Conservation (phyloP, 2,888 invertebrate genomes). For the Megalurothrips usitatus region DNA sequence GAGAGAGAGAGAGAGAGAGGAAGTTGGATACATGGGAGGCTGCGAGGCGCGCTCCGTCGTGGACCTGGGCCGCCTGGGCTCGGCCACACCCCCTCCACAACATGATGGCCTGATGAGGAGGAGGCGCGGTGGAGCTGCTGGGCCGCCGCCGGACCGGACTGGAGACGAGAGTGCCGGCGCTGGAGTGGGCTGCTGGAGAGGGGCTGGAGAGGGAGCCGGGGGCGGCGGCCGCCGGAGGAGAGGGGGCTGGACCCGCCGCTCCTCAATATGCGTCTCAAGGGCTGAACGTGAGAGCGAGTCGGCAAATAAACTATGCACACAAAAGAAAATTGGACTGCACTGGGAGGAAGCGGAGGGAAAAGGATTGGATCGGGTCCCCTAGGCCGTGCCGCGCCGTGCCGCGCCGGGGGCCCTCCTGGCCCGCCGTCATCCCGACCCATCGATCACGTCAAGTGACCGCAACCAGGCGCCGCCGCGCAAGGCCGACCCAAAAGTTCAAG, state of each 20-base stretch:
- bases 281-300: not conserved
- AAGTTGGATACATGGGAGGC: not conserved
- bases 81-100: too few relatives aligned
- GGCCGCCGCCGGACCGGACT: too few relatives aligned
- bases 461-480: too few relatives aligned
- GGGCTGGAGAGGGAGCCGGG: too few relatives aligned
- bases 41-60: not conserved
- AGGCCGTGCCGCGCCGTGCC: not conserved
- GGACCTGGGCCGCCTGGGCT: too few relatives aligned
- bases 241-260: not conserved
- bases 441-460: not conserved
- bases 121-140: too few relatives aligned
- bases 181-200: too few relatives aligned
- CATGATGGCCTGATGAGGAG: too few relatives aligned
- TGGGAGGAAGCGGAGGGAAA: not conserved
- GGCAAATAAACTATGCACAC: not conserved
- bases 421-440: not conserved
- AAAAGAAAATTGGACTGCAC: not conserved
- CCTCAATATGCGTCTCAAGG: conserved; percentile 5
- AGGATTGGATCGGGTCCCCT: not conserved
- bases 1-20: not conserved
- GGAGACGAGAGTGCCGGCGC: not conserved
- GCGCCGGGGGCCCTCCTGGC: not conserved
- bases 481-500: too few relatives aligned
- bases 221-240: too few relatives aligned